Evolutionary conservation across 2,888 invertebrate species (phyloP).

Genomic region (Osedax fenrisi): DNA sequence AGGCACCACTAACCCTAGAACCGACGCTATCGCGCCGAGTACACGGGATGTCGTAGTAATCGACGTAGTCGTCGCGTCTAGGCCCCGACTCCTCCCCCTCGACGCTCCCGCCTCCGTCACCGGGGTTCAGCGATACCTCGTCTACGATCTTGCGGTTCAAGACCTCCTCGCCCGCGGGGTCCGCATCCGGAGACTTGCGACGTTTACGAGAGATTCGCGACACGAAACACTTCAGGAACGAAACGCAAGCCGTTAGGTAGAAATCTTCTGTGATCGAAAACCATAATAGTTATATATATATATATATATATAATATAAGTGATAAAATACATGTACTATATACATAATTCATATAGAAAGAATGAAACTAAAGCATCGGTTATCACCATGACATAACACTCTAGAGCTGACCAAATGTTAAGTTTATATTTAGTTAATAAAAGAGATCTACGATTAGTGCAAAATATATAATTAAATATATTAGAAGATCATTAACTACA

Average conservation of each 20-base stretch:
- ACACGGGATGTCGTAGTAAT: not conserved
- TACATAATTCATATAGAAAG: too few species aligned
- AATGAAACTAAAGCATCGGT: too few species aligned
- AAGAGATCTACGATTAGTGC: too few species aligned
- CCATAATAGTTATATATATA: too few species aligned
- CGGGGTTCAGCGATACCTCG: too few species aligned
- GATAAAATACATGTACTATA: too few species aligned
- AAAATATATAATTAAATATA: too few species aligned
- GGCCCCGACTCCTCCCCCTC: not conserved
- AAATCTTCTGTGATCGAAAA: slow-evolving; percentile 62
- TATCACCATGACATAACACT: too few species aligned
- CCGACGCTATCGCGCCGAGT: not conserved
- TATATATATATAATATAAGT: too few species aligned
- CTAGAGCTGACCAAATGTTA: too few species aligned
- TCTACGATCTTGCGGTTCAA: not conserved
- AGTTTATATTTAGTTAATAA: too few species aligned
- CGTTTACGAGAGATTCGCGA: slow-evolving; percentile 48
- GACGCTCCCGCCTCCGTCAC: not conserved
- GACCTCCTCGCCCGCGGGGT: not conserved
- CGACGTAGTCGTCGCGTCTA: not conserved
- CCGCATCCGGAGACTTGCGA: not conserved
- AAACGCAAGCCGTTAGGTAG: slow-evolving; percentile 73
- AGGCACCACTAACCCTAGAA: not conserved
- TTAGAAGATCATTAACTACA: too few species aligned
- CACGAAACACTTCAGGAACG: slow-evolving; percentile 67